Evolutionary conservation across 2,113 vertebrate genomes (phyloP), one percentile per base, ranked within the genome.

Genomic region (Colistium nudipinnis): DNA sequence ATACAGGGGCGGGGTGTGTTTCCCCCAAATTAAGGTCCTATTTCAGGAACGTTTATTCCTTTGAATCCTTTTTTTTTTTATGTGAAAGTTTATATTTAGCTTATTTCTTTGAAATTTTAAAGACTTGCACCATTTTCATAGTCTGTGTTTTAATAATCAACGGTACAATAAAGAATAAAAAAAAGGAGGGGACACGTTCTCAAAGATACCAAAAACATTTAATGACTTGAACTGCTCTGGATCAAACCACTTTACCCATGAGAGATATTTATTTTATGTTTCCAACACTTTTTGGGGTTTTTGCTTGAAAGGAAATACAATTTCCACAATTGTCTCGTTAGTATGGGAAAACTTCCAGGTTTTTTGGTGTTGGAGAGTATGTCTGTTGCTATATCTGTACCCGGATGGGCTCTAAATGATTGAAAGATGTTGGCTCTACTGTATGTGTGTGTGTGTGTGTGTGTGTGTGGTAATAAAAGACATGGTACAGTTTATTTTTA

Each of bases 201-300:
- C 48, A 39, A 55, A 71, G 70, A 80, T 57, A 83, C 70, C 39
- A 45, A 72, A 56, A 82, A 81, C 68, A 62, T 76, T 82, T 60
- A 54, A 78, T 84, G 85, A 92, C 91, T 93, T 92, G 90, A 93
- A 92, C 80, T 83, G 68, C 83, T 81, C 70, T 90, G 92, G 92
- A 92, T 90, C 64, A 84, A 93, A 93, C 93, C 93, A 92, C 93
- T 93, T n/a, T 81, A 76, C 74, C 53, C 33, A 13, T 66, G 27
- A 70, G 76, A 64, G 60, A 76, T 92, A 92, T 92, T 92, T 93
- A 92, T 92, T 90, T 73, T 69, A 63, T 7, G 5, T 68, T 76
- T 79, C 45, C 16, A 20, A 24, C 51, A 51, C 12, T 22, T 36
- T 41, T 53, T 70, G 17, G 1, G 17, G 39, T 24, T 66, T 60